These are phyloP conservation scores for Cordilura impudica DNA, from an alignment of 2,888 invertebrate species.

Conservation along the genomic window DNA sequence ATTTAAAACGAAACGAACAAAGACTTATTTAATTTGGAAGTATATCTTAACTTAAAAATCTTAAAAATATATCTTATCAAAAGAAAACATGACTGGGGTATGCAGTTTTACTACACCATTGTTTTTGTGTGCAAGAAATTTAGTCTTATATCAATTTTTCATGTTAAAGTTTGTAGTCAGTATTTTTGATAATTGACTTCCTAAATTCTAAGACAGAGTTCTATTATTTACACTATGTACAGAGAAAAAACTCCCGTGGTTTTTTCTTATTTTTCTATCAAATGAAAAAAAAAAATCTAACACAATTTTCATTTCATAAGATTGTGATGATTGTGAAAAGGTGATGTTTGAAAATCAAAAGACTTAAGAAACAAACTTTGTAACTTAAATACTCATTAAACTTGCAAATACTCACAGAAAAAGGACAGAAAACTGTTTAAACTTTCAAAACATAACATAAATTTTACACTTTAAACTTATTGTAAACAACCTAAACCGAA, in stretches of 20 bases:
- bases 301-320: conserved; percentile 9
- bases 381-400: conserved; percentile 16
- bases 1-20: too few species aligned
- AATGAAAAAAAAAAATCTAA: neutral
- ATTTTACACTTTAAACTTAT: conserved; percentile 61
- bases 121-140: too few species aligned
- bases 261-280: neutral
- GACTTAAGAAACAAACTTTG: conserved; percentile 41
- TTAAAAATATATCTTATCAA: too few species aligned
- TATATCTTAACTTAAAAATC: too few species aligned
- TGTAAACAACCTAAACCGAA: conserved; percentile 18
- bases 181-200: too few species aligned
- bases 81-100: too few species aligned
- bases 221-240: too few species aligned
- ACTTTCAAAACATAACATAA: conserved; percentile 57
- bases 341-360: conserved; percentile 42
- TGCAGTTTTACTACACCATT: too few species aligned
- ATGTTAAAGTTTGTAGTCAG: too few species aligned
- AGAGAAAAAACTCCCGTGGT: conserved; percentile 55
- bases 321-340: neutral
- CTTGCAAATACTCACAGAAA: conserved; percentile 32
- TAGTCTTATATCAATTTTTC: too few species aligned
- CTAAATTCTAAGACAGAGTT: too few species aligned
- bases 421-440: conserved; percentile 18
- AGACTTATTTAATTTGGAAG: too few species aligned